Evolutionary conservation across 1,140 invertebrate species (phyloP), one percentile per base, ranked within the genome.

Genomic region (Tetragnatha versicolor): DNA sequence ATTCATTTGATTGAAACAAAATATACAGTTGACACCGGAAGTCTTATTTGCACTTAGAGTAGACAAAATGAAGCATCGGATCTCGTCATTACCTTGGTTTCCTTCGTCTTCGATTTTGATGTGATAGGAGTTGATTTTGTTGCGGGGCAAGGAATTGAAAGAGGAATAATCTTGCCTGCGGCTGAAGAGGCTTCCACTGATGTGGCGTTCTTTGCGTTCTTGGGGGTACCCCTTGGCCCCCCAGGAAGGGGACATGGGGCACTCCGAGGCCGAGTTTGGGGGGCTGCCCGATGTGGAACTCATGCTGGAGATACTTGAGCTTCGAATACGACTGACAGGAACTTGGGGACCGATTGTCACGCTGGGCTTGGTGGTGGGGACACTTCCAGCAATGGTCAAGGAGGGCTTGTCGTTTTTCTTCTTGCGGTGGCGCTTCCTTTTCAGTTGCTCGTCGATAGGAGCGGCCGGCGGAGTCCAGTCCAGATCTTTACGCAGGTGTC

Each of bases 51-150:
- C 92, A 79, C 93, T 93, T 83, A 97, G 86, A 17, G 93, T 96
- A 31, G 94, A 95, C 83, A 97, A 87, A 82, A 97, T 94, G 88
- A 97, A 96, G 84, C 93, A 93, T 82, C 95, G 90, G 25, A 95
- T 98, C 82, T 98, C 97, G 84, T 98, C 97, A 87, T 98, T 98
- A 81, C 96, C 96, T 85, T 97, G 94, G 85, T 95, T 95, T 58
- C 94, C 94, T 84, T 98, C 96, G 85, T 98, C 97, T 87, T 98
- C 96, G 89, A 98, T 97, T 93, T 98, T 97, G 85, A 98, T 97
- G 89, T 98, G 95, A 90, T 98, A 98, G 83, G 96, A 97, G 89
- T 99, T 99, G 85, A 97, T 92, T 89, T 97, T 97, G 85, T 95
- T 92, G 85, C 92, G 92, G 68, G 96, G 96, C 82, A 98, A 89